Conservation (phyloP, 2,113 vertebrate genomes). For the Chaetorhynchus papuensis region DNA sequence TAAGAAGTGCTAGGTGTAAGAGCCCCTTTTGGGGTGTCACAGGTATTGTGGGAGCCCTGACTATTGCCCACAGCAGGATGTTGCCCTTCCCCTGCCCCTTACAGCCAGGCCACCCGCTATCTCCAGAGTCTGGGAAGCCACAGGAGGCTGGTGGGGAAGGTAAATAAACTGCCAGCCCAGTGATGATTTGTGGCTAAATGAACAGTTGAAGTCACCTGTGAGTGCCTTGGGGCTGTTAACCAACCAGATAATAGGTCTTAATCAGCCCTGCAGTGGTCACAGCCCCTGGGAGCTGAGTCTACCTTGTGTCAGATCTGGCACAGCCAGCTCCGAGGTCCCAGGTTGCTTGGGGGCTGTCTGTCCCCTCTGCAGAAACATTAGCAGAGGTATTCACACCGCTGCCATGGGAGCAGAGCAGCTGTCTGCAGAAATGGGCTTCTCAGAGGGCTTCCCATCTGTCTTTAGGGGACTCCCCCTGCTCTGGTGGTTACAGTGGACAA, state of each 20-base stretch:
- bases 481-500: not conserved
- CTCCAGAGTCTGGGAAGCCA: constrained; percentile 37
- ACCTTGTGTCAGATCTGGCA: not conserved
- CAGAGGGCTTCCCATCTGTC: not conserved
- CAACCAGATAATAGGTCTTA: not conserved
- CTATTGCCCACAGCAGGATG: not conserved
- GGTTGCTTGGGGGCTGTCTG: fast-evolving
- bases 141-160: constrained; percentile 46
- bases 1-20: not conserved
- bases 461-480: not conserved
- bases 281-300: not conserved
- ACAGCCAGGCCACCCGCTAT: not conserved
- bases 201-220: constrained; percentile 21
- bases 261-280: not conserved
- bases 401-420: not conserved
- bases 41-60: not conserved
- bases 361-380: not conserved
- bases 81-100: not conserved
- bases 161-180: constrained; percentile 39
- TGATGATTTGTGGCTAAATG: constrained; percentile 48
- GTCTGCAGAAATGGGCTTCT: not conserved
- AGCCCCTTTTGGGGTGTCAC: not conserved
- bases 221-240: not conserved
- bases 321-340: not conserved
- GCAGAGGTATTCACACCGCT: fast-evolving